Base-by-base conservation (phyloP, 2,888 invertebrate genomes). In the Zhengitettix transpicula region DNA sequence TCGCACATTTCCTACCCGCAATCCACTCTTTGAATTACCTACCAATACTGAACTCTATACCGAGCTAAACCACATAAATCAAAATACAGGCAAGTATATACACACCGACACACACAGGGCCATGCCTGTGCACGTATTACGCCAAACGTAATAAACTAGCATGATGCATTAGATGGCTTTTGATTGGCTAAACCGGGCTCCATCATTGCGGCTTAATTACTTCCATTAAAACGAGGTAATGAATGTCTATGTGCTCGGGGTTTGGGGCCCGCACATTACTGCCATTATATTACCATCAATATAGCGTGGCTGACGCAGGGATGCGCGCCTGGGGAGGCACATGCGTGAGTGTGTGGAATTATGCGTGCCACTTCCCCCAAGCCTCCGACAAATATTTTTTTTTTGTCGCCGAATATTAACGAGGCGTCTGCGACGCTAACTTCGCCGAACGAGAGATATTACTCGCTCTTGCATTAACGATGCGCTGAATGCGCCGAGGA, bases 141-240 rank as follows among this genome's bases (percentile, higher is more conserved):
- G 14, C 47, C 55, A 41, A n/a, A 55, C 40, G 40, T 55, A 55
- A 55, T 55, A 55, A 55, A 55, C 55, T 40, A 55, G 55, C 55
- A 55, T 55, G 55, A 55, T 55, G 55, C 55, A 55, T 55, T 55
- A 55, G 55, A 17, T 55, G 55, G 55, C 55, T 55, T 55, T 55
- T 55, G 55, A 55, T 55, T 55, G 55, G 55, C 55, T 55, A 55
- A 55, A 55, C 55, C 55, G 55, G 41, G 55, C 55, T 17, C 55
- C 55, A 55, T 55, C 55, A 55, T 55, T 60, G 60, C 52, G 54
- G 53, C 42, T 57, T 60, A 60, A 60, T 60, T 60, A 60, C 60
- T 60, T 60, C 60, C 60, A 60, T 60, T 60, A 60, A 60, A 60
- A 56, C 60, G 55, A 28, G 52, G 57, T 60, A 60, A 60, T 60